Base-by-base conservation (phyloP, 2,888 invertebrate species). In the Caenorhabditis japonica region DNA sequence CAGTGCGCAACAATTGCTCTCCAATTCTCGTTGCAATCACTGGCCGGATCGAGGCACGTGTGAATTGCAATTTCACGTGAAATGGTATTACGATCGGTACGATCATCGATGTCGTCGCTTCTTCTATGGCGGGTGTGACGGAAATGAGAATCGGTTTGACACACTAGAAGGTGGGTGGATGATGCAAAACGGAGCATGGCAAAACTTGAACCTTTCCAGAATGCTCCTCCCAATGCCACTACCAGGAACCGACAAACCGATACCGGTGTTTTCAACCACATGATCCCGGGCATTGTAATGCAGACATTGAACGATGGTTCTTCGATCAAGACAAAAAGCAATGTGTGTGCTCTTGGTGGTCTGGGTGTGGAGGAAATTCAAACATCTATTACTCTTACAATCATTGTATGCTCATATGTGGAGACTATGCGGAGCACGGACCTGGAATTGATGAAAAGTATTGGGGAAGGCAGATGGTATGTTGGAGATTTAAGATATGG, bases 341-440 rank as follows among this genome's bases (percentile, higher is more conserved):
- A 60, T 83, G 83, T 46, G 78, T 82, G 25, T 83, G 83, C 68
- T 79, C 78, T 61, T 82, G 76, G 72, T 83, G 81, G 82, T 76
- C 80, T 34, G 83, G 83, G 1, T 83, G 83, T 58, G 82, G 83
- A 5, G 82, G 83, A 1, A 83, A 83, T 55, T 76, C 76, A 8
- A 83, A 83, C 36, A 76, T 76, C 36, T 83, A 77, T 60, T 81
- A 82, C 46, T 83, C 83, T 1, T 82, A 79, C 62, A 75, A 76
- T 33, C 82, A 83, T 41, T 83, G 83, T 53, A 81, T 81, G 83
- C 60, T 76, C 33, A 78, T 83, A 17, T 83, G 83, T 49, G 83
- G 83, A 15, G 77, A 72, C 19, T 81, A 71, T 52, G 79, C 77
- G 0, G 69, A 71, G 19, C 68, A 76, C 21, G 76, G 76, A 21